Base-by-base conservation (phyloP, 1,140 invertebrate genomes). In the Magallana gigas region DNA sequence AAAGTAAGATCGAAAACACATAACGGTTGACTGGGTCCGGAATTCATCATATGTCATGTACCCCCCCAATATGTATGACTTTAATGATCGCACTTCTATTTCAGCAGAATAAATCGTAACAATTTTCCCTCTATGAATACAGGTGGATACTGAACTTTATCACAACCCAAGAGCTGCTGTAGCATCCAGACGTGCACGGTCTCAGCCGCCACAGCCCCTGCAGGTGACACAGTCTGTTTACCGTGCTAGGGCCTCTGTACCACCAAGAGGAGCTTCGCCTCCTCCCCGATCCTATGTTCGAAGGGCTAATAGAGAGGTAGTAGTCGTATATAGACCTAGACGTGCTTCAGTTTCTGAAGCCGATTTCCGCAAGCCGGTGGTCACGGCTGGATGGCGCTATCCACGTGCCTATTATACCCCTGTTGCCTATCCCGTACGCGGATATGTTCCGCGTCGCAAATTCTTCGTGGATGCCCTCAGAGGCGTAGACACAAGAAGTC, bases 141-240 rank as follows among this genome's bases (percentile, higher is more conserved):
- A 91, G 90, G 90, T 91, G 57, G 86, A 89, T 57, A 87, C 90
- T 59, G 90, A 91, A 88, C 88, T 87, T 86, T 88, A 88, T 90
- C 83, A 88, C 68, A 86, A 86, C 83, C 90, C 90, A 82, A 87
- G 87, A 85, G 85, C 89, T 58, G 88, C 89, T 57, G 90, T 91
- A 60, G 89, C 88, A 59, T 85, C 89, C 58, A 88, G 87, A 36
- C 88, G 90, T 85, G 87, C 88, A 86, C 85, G 85, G 84, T 86
- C 85, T 59, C 87, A 87, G 16, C 83, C 83, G n/a, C 83, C 83
- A 85, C 64, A 87, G 36, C 82, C 83, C 62, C 14, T 18, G 58
- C 36, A 59, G 48, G 18, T 64, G 62, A 83, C 83, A 56, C 48
- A 57, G 48, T 18, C 57, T 36, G 84, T 84, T 83, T 57, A 82